Evolutionary conservation across 2,797 vertebrate genomes (phyloP).

Genomic region (Cheirogaleus major): DNA sequence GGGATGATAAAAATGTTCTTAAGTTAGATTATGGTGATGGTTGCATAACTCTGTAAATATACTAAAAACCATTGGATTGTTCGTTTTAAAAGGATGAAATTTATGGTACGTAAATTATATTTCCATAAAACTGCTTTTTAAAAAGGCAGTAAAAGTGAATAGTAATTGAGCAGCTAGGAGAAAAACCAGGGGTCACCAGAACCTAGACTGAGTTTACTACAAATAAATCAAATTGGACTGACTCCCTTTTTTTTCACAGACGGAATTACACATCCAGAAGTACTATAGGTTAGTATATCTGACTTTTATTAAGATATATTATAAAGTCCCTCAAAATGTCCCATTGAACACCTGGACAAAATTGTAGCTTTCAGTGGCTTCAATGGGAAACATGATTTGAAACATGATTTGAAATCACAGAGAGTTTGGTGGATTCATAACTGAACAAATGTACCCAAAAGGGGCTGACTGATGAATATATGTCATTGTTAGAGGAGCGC

Average conservation of each 20-base stretch:
- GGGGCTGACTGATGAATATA: background rate
- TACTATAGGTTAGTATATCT: background rate
- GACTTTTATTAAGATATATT: background rate
- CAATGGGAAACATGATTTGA: background rate
- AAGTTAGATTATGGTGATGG: background rate
- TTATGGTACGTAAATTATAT: background rate
- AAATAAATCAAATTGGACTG: background rate
- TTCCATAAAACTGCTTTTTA: background rate
- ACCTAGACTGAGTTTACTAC: background rate
- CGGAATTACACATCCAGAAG: background rate
- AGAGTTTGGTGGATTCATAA: constrained; percentile 23
- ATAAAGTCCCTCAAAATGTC: background rate
- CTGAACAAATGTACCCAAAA: background rate
- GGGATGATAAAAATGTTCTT: background rate
- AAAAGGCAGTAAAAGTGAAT: background rate
- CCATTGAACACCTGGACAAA: background rate
- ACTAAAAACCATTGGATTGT: background rate
- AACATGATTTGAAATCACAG: constrained; percentile 13
- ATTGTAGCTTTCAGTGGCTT: too few relatives aligned
- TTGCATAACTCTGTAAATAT: background rate
- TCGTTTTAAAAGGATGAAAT: background rate
- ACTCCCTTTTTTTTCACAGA: background rate
- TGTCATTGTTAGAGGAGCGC: background rate
- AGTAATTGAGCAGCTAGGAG: background rate
- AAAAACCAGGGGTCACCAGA: background rate